phyloP scores from a whole-genome alignment of 1,140 invertebrate species.

The Vanessa atalanta region DNA sequence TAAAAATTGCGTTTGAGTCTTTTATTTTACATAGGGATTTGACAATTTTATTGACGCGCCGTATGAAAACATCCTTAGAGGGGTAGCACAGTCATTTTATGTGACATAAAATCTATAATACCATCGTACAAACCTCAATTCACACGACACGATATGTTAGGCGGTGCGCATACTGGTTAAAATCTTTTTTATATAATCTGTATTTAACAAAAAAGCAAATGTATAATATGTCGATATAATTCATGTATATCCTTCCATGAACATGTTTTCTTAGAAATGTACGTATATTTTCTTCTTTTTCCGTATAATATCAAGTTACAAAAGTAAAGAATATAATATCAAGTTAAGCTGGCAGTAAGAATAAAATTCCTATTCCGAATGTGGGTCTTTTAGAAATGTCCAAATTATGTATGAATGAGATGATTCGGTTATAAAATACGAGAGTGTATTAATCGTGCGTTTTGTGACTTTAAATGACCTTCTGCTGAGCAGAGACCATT shows the following conservation, averaged over 20 bases:
- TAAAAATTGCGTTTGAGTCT: no score
- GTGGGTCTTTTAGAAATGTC: neutral
- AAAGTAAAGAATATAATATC: neutral
- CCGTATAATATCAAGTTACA: neutral
- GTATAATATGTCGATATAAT: neutral
- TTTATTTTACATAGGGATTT: no score
- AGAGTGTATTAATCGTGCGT: neutral
- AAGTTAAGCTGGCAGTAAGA: neutral
- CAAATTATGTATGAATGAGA: slow-evolving; percentile 16
- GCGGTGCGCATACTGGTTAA: neutral
- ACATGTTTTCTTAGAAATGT: neutral
- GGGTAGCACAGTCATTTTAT: slow-evolving; percentile 38
- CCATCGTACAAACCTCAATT: slow-evolving; percentile 37
- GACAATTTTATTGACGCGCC: no score
- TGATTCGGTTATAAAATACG: neutral
- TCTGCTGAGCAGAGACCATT: no score
- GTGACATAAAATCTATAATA: slow-evolving; percentile 48
- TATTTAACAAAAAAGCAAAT: neutral
- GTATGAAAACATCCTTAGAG: neutral
- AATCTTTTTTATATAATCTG: neutral
- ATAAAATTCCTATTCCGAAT: neutral
- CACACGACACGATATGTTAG: slow-evolving; percentile 28
- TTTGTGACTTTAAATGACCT: neutral
- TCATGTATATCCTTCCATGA: neutral
- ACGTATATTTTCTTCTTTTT: neutral